Evolutionary conservation across 2,888 invertebrate species (phyloP).

Genomic region (Drosophila paranaensis): DNA sequence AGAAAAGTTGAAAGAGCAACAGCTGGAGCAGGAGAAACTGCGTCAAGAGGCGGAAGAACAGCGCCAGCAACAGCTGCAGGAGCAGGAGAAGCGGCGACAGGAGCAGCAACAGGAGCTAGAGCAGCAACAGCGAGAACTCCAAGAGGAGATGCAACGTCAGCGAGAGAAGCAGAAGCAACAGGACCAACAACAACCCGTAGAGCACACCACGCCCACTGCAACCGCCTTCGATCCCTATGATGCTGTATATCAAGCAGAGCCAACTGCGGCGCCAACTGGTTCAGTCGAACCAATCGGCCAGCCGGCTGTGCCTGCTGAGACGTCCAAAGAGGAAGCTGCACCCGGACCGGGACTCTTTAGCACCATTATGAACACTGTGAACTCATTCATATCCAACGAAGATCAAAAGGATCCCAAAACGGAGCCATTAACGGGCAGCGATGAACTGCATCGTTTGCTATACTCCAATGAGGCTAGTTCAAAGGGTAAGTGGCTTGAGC

Average conservation of each 20-base stretch:
- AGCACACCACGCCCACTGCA: conserved; percentile 42
- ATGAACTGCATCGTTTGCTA: conserved; percentile 76
- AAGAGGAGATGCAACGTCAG: conserved; percentile 3
- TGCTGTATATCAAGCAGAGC: conserved; percentile 34
- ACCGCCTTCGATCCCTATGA: conserved; percentile 28
- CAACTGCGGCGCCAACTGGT: conserved; percentile 49
- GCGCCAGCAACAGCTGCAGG: not conserved
- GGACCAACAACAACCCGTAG: not conserved
- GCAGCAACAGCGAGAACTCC: not conserved
- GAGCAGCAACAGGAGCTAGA: not conserved
- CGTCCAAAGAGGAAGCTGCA: conserved; percentile 51
- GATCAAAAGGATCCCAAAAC: conserved; percentile 35
- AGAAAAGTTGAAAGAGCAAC: not conserved
- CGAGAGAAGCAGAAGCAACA: conserved; percentile 7
- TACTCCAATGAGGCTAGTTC: conserved; percentile 51
- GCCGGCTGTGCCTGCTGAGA: conserved; percentile 44
- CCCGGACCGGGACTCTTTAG: conserved; percentile 78
- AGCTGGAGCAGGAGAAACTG: conserved; percentile 8
- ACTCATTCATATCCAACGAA: conserved; percentile 70
- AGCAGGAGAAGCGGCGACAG: not conserved
- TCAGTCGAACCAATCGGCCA: conserved; percentile 47
- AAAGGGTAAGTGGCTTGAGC: conserved; percentile 14
- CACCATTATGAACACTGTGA: conserved; percentile 82
- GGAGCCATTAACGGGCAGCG: conserved; percentile 23
- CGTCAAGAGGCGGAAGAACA: conserved; percentile 4